These are phyloP conservation scores for Morpho helenor DNA, from an alignment of 2,888 invertebrate species.

Conservation along the genomic window DNA sequence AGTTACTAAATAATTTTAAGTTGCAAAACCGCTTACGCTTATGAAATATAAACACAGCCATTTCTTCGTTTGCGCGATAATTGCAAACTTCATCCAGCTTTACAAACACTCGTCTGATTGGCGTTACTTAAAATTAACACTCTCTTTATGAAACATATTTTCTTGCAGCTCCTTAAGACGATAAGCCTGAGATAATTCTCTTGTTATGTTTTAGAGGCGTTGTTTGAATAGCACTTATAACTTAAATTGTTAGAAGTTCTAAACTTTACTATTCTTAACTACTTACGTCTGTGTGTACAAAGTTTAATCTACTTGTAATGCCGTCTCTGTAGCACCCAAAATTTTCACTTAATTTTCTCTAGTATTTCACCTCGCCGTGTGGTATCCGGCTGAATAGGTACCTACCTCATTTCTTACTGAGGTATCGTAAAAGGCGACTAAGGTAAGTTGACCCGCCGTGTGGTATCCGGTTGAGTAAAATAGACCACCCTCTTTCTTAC, in stretches of 20 bases:
- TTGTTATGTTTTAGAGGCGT: neutral
- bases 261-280: neutral
- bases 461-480: too few species aligned
- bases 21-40: neutral
- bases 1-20: neutral
- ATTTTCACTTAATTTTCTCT: too few species aligned
- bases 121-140: conserved; percentile 11
- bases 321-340: too few species aligned
- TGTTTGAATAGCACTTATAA: neutral
- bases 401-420: too few species aligned
- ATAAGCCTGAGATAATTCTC: neutral
- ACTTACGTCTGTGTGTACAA: neutral
- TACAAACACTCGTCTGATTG: conserved; percentile 10
- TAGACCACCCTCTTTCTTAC: too few species aligned
- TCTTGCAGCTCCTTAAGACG: neutral
- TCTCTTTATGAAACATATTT: conserved; percentile 5
- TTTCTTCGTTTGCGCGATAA: conserved; percentile 5
- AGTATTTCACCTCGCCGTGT: too few species aligned
- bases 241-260: neutral
- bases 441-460: too few species aligned
- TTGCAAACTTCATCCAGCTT: conserved; percentile 10
- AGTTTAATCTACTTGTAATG: neutral
- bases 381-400: too few species aligned
- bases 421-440: too few species aligned
- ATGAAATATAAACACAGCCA: neutral